phyloP scores from a whole-genome alignment of 2,113 vertebrate genomes.

The Ranitomeya variabilis region DNA sequence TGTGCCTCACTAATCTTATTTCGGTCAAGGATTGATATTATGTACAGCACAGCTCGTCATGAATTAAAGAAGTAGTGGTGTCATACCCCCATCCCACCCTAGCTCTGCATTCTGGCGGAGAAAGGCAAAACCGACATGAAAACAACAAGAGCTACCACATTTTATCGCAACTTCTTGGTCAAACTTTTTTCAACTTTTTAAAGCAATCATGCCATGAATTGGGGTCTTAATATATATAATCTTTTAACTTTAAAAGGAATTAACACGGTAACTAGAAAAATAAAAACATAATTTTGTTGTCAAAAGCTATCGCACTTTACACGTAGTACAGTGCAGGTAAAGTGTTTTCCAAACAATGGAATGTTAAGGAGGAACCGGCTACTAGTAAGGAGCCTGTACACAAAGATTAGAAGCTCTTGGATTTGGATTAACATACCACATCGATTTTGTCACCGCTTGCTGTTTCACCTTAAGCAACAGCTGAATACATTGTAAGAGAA shows the following conservation, averaged over 20 bases:
- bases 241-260: not conserved
- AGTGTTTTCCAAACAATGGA: constrained; percentile 35
- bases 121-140: no score
- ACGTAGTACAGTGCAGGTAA: not conserved
- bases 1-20: no score
- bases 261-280: not conserved
- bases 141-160: no score
- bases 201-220: no score
- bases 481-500: not conserved
- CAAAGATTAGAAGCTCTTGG: constrained; percentile 20
- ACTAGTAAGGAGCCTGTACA: constrained; percentile 42
- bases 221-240: no score
- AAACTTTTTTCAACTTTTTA: no score
- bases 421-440: constrained; percentile 49
- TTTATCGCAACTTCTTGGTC: no score
- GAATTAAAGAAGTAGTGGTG: no score
- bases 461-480: not conserved
- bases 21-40: no score
- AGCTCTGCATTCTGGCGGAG: no score
- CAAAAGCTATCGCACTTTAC: not conserved
- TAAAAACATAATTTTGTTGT: not conserved
- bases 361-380: constrained; percentile 43
- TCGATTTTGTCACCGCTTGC: constrained; percentile 36
- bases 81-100: no score
- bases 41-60: no score